Evolutionary conservation across 1,140 invertebrate species (phyloP).

Genomic region (Diabrotica virgifera): DNA sequence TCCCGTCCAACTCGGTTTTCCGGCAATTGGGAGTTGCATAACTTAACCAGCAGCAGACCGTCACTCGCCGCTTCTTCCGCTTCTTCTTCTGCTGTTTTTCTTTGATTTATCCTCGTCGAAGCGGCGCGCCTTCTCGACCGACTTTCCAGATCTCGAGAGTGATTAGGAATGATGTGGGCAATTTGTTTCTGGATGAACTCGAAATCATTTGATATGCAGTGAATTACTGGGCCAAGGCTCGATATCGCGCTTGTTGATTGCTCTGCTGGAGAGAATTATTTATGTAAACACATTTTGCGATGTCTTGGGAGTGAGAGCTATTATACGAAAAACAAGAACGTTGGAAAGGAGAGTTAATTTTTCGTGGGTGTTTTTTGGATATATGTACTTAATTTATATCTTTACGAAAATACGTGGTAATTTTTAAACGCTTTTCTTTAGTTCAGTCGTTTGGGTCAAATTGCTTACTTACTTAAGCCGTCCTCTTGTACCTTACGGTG

Average conservation of each 20-base stretch:
- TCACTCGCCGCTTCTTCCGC: background rate
- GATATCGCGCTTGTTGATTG: background rate
- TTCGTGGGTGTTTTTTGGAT: too few relatives aligned
- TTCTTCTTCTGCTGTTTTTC: background rate
- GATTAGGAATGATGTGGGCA: background rate
- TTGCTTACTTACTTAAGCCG: too few relatives aligned
- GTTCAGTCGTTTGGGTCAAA: too few relatives aligned
- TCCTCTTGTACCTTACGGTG: too few relatives aligned
- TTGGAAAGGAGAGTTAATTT: too few relatives aligned
- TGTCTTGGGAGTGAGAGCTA: background rate
- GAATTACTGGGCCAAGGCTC: background rate
- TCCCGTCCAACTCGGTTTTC: too few relatives aligned
- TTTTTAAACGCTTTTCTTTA: too few relatives aligned
- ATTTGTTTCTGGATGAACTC: constrained; percentile 1
- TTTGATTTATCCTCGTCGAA: background rate
- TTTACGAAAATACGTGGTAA: too few relatives aligned
- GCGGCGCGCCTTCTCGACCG: background rate
- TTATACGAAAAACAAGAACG: too few relatives aligned
- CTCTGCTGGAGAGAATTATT: background rate
- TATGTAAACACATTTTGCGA: background rate
- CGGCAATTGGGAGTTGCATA: background rate
- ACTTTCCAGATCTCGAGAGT: constrained; percentile 1
- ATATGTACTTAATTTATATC: too few relatives aligned
- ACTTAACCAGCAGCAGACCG: background rate
- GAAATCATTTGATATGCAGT: background rate